Evolutionary conservation across 1,140 invertebrate species (phyloP).

Genomic region (Asobara japonica): DNA sequence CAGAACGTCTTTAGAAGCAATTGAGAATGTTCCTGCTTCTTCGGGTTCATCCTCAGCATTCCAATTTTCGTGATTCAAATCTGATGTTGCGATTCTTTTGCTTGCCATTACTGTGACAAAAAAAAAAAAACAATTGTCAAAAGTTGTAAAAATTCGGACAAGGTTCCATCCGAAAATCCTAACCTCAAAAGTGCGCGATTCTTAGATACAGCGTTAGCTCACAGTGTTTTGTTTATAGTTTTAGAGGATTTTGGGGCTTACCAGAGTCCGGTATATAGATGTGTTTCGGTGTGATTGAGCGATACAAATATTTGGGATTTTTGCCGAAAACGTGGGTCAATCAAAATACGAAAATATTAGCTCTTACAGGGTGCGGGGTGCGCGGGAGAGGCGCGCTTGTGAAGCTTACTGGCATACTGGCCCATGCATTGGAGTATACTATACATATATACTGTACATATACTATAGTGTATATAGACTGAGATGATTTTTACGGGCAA

Average conservation of each 20-base stretch:
- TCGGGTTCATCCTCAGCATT: slow-evolving; percentile 84
- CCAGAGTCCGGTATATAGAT: not conserved
- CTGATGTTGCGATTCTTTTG: slow-evolving; percentile 1
- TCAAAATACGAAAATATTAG: too few species aligned
- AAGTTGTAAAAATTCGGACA: not conserved
- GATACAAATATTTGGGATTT: not conserved
- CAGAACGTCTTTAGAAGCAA: slow-evolving; percentile 76
- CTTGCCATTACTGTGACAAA: not conserved
- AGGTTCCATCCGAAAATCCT: not conserved
- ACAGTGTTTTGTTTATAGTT: slow-evolving; percentile 1
- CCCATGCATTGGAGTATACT: too few species aligned
- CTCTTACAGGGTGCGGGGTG: too few species aligned
- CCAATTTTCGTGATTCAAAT: slow-evolving; percentile 71
- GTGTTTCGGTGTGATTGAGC: not conserved
- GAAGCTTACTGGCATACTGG: too few species aligned
- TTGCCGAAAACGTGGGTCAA: not conserved
- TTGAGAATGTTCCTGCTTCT: slow-evolving; percentile 77
- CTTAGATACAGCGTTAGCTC: too few species aligned
- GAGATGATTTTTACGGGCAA: too few species aligned
- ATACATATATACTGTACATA: too few species aligned
- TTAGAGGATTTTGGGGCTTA: not conserved
- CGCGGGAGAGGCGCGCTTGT: too few species aligned
- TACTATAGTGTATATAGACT: too few species aligned
- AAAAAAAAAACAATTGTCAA: not conserved
- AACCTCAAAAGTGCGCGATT: not conserved